These are phyloP conservation scores for Bellardia bayeri DNA, from an alignment of 2,888 invertebrate genomes.

Conservation along the genomic window DNA sequence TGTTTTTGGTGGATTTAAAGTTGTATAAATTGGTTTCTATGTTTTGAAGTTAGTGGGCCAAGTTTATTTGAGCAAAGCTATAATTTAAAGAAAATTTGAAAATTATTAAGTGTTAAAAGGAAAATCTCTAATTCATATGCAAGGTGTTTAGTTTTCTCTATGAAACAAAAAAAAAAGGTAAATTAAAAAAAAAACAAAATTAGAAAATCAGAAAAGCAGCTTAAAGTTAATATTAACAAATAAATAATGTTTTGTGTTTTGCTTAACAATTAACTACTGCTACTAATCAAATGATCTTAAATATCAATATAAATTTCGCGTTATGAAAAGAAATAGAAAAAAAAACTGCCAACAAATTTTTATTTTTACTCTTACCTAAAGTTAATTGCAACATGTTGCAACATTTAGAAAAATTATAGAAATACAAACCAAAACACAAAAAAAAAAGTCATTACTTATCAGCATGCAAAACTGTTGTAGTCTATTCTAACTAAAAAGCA, in stretches of 20 bases:
- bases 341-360: neutral
- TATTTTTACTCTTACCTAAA: neutral
- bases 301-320: neutral
- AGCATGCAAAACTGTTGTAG: slow-evolving; percentile 50
- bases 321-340: neutral
- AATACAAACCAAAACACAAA: neutral
- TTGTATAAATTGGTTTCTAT: slow-evolving; percentile 35
- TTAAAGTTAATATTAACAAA: no score
- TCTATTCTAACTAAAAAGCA: slow-evolving; percentile 39
- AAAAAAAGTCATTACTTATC: slow-evolving; percentile 49
- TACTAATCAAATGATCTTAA: neutral
- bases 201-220: no score
- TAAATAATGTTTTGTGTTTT: no score
- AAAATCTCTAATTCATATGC: slow-evolving; percentile 8
- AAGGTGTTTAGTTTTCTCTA: slow-evolving; percentile 22
- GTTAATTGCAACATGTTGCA: slow-evolving; percentile 58
- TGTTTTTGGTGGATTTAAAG: slow-evolving; percentile 41
- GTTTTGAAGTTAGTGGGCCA: slow-evolving; percentile 74
- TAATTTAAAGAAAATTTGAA: slow-evolving; percentile 31
- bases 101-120: neutral
- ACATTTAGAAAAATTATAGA: neutral
- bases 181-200: neutral
- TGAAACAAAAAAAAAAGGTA: neutral
- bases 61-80: slow-evolving; percentile 51
- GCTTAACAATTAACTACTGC: neutral